Conservation (phyloP, 2,113 vertebrate genomes). For the Alectura lathami region DNA sequence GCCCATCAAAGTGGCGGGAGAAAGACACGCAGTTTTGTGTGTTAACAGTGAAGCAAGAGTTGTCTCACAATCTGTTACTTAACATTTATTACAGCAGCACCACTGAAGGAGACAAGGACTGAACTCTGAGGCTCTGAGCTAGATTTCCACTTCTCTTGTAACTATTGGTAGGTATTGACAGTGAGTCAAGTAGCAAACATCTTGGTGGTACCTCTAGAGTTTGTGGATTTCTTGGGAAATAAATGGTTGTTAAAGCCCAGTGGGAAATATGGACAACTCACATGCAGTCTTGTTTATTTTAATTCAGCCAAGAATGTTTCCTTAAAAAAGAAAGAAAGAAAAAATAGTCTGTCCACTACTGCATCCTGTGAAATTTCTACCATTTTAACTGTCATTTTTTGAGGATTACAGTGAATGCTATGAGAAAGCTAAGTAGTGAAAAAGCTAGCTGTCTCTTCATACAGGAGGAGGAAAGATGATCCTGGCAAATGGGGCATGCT, state of each 20-base stretch:
- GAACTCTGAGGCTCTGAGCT: neutral
- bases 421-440: neutral
- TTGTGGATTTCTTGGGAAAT: neutral
- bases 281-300: neutral
- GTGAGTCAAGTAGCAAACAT: neutral
- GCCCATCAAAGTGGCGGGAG: neutral
- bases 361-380: neutral
- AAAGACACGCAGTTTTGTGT: accelerated
- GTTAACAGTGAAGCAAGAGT: neutral
- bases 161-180: constrained; percentile 5
- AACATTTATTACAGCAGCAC: neutral
- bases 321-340: neutral
- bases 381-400: constrained; percentile 1
- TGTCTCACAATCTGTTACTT: neutral
- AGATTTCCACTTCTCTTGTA: constrained; percentile 15
- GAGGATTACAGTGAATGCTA: neutral
- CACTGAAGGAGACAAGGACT: neutral
- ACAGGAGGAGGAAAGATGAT: constrained; percentile 12
- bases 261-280: neutral
- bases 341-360: neutral
- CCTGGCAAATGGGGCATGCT: constrained; percentile 10
- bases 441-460: constrained; percentile 21
- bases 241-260: neutral
- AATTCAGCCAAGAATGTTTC: neutral
- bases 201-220: neutral